Conservation (phyloP, 2,113 vertebrate species). For the Zosterops japonicus region DNA sequence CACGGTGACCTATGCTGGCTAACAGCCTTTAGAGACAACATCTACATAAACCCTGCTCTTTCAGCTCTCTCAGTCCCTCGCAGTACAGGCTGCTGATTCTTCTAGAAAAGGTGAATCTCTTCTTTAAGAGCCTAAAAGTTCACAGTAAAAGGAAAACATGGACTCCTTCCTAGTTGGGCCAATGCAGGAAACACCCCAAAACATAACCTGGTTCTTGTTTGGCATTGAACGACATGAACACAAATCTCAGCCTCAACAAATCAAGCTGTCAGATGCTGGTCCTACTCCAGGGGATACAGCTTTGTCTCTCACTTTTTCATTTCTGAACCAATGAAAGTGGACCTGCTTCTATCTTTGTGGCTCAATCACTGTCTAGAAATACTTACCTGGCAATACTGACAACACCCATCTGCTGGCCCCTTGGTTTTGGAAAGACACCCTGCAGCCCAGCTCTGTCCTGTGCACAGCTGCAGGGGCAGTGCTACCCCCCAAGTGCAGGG, state of each 20-base stretch:
- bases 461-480: not conserved
- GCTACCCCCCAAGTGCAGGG: not conserved
- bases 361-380: not conserved
- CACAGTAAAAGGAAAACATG: not conserved
- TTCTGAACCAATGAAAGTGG: not conserved
- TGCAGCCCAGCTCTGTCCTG: not conserved
- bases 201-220: not conserved
- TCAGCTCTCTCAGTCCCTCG: not conserved
- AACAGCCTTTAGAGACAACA: not conserved
- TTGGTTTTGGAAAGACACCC: not conserved
- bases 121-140: not conserved
- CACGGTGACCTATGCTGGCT: accelerated
- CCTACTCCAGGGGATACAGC: not conserved
- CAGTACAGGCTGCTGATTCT: not conserved
- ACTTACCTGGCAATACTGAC: not conserved
- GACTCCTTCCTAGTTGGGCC: not conserved
- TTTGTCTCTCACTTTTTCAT: not conserved
- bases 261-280: not conserved
- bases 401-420: not conserved
- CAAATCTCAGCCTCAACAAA: not conserved
- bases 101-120: not conserved
- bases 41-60: not conserved
- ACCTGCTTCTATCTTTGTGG: not conserved
- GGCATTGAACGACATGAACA: not conserved
- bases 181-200: not conserved